Evolutionary conservation across 1,140 invertebrate species (phyloP).

Genomic region (Lycorma delicatula): DNA sequence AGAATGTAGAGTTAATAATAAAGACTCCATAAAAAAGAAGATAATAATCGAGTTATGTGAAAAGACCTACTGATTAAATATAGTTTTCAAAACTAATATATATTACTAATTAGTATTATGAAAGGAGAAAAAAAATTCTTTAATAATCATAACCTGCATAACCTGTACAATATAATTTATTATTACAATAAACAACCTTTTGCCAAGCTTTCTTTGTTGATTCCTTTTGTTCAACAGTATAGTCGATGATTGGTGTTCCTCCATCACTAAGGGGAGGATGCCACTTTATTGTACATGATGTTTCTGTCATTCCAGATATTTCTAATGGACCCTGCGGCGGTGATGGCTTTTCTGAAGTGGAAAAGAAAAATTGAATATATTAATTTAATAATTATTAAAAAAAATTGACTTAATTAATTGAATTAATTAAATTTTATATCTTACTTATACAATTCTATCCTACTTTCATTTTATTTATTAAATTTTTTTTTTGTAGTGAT

Average conservation of each 20-base stretch:
- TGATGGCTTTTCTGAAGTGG: constrained; percentile 60
- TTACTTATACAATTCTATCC: background rate
- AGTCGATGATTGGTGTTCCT: constrained; percentile 75
- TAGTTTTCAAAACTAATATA: too few relatives aligned
- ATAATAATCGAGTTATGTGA: too few relatives aligned
- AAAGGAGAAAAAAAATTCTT: too few relatives aligned
- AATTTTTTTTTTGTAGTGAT: too few relatives aligned
- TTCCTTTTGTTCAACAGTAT: constrained; percentile 75
- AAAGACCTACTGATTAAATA: too few relatives aligned
- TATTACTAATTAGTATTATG: too few relatives aligned
- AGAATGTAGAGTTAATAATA: too few relatives aligned
- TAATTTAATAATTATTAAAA: constrained; percentile 2
- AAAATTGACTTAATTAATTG: background rate
- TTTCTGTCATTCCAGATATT: constrained; percentile 68
- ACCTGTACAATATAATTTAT: too few relatives aligned
- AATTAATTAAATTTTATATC: background rate
- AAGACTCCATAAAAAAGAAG: too few relatives aligned
- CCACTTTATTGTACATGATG: constrained; percentile 79
- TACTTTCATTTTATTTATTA: background rate
- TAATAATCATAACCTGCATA: too few relatives aligned
- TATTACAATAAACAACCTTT: too few relatives aligned
- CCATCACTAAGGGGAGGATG: constrained; percentile 72
- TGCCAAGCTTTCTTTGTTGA: constrained; percentile 62
- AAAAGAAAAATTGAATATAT: background rate
- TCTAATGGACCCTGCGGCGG: constrained; percentile 69